Conservation (phyloP, 1,140 invertebrate species). For the Hestina assimilis region DNA sequence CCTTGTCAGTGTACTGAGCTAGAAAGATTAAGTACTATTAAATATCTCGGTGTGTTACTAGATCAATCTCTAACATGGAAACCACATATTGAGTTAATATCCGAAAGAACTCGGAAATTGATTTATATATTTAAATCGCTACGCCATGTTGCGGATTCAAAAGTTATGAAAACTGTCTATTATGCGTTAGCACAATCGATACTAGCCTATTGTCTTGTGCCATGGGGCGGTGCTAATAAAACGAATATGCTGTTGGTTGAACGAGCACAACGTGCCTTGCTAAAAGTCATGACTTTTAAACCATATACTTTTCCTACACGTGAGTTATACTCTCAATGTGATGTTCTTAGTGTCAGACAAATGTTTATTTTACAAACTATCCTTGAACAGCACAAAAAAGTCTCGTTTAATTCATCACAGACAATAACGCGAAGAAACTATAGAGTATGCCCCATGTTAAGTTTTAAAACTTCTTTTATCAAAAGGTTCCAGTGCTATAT, state of each 20-base stretch:
- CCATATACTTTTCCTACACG: constrained; percentile 6
- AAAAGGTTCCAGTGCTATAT: neutral
- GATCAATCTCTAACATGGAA: neutral
- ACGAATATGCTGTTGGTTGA: neutral
- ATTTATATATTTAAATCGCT: constrained; percentile 29
- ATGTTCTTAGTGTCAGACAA: neutral
- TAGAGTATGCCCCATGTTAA: too few species aligned
- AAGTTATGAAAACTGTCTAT: constrained; percentile 18
- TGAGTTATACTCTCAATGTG: neutral
- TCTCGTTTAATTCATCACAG: neutral
- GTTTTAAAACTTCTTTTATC: neutral
- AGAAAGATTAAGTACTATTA: neutral
- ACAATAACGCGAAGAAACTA: too few species aligned
- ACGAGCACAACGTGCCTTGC: constrained; percentile 7
- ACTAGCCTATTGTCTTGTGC: constrained; percentile 18
- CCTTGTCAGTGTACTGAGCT: neutral
- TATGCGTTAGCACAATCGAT: constrained; percentile 23
- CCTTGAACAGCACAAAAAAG: neutral
- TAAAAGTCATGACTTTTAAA: constrained; percentile 12
- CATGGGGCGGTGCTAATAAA: constrained; percentile 20
- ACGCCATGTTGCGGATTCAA: constrained; percentile 4
- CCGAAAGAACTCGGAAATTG: constrained; percentile 17
- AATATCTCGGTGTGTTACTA: neutral
- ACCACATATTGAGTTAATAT: constrained; percentile 16
- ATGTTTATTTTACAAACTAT: neutral